Evolutionary conservation across 1,140 invertebrate genomes (phyloP).

Genomic region (Geopemphigus sp.): DNA sequence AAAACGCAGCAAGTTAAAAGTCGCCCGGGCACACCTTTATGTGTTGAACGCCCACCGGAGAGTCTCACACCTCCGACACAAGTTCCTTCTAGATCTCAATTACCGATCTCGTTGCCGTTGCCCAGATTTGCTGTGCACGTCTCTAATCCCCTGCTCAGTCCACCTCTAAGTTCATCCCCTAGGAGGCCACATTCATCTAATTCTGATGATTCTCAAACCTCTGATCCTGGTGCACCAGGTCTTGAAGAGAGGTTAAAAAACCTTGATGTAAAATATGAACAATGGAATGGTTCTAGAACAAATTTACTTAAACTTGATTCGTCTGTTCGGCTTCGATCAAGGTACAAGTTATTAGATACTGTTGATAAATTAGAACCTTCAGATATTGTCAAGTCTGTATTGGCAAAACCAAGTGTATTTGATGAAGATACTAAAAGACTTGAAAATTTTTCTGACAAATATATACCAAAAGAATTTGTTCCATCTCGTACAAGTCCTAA

Average conservation of each 20-base stretch:
- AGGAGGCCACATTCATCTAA: constrained; percentile 47
- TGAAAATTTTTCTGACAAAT: constrained; percentile 84
- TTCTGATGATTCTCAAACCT: constrained; percentile 44
- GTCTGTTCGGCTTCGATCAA: constrained; percentile 59
- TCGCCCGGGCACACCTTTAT: constrained; percentile 76
- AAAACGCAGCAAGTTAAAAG: constrained; percentile 61
- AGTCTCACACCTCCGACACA: constrained; percentile 65
- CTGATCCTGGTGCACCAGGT: constrained; percentile 56
- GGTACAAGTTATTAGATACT: constrained; percentile 69
- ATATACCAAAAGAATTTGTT: constrained; percentile 69
- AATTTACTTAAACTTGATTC: constrained; percentile 61
- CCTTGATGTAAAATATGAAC: constrained; percentile 89
- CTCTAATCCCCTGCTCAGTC: constrained; percentile 41
- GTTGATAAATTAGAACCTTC: constrained; percentile 82
- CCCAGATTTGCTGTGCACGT: constrained; percentile 80
- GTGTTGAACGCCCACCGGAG: constrained; percentile 79
- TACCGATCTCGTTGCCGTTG: constrained; percentile 74
- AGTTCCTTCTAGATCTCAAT: constrained; percentile 62
- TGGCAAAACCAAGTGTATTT: constrained; percentile 89
- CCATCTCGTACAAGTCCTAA: constrained; percentile 52
- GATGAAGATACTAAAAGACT: constrained; percentile 92
- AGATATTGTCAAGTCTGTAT: constrained; percentile 87
- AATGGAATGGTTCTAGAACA: constrained; percentile 73
- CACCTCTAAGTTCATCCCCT: constrained; percentile 19
- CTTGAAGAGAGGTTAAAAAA: constrained; percentile 80